phyloP scores from a whole-genome alignment of 1,140 invertebrate species.

The Heliothis virescens region DNA sequence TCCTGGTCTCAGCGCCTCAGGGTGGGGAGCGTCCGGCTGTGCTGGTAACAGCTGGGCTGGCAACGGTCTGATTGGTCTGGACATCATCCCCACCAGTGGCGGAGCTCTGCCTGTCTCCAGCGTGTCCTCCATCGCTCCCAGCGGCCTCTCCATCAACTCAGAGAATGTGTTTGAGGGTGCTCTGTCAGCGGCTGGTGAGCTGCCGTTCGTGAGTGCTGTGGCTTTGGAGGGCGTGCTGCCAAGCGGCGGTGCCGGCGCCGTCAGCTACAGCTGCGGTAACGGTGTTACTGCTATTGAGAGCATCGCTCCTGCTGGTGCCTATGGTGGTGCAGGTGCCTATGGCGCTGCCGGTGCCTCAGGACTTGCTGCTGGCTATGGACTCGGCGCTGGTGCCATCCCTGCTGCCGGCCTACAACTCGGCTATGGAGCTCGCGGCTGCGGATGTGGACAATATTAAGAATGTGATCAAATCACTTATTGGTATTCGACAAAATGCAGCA shows the following conservation, averaged over 20 bases:
- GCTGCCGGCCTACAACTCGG: background rate
- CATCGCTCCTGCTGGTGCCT: slow-evolving; percentile 7
- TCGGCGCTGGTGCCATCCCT: slow-evolving; percentile 37
- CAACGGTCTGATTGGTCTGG: background rate
- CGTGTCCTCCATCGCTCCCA: slow-evolving; percentile 31
- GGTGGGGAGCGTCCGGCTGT: too few species aligned
- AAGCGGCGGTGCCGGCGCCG: slow-evolving; percentile 22
- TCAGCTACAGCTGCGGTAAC: slow-evolving; percentile 44
- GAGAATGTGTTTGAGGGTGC: slow-evolving; percentile 38
- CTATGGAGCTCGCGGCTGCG: background rate
- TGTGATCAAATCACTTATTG: too few species aligned
- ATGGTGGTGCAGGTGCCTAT: slow-evolving; percentile 1
- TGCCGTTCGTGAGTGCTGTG: slow-evolving; percentile 29
- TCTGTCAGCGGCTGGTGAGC: slow-evolving; percentile 15
- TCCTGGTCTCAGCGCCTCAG: too few species aligned
- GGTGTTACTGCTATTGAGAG: slow-evolving; percentile 37
- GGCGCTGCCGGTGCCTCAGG: slow-evolving; percentile 23
- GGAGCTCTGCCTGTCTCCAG: slow-evolving; percentile 27
- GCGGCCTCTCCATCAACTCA: slow-evolving; percentile 26
- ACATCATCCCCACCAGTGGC: background rate
- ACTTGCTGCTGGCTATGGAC: slow-evolving; percentile 19
- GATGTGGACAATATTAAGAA: background rate
- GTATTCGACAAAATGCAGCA: too few species aligned
- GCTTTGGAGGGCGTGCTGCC: slow-evolving; percentile 19
- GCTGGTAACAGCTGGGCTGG: too few species aligned